These are phyloP conservation scores for Drosophila obscura DNA, from an alignment of 1,140 invertebrate genomes.

Conservation along the genomic window DNA sequence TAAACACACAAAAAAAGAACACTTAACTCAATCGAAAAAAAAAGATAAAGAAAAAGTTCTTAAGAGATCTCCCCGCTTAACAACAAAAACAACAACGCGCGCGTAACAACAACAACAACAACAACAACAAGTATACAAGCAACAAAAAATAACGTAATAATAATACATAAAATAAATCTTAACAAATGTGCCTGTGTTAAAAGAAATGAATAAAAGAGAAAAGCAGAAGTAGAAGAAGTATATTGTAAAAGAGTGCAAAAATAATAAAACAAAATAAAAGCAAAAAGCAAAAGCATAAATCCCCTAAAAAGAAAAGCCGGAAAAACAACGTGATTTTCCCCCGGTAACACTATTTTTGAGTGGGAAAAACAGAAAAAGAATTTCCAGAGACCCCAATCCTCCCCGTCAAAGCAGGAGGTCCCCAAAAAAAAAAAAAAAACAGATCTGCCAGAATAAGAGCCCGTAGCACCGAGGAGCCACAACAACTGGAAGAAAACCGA, in stretches of 20 bases:
- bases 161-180: conserved; percentile 68
- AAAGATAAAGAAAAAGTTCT: conserved; percentile 14
- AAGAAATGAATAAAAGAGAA: conserved; percentile 41
- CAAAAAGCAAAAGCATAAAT: conserved; percentile 35
- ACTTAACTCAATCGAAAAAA: neutral
- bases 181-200: conserved; percentile 83
- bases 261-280: conserved; percentile 57
- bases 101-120: conserved; percentile 43
- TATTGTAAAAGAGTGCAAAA: conserved; percentile 34
- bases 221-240: conserved; percentile 16
- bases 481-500: neutral
- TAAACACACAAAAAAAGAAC: conserved; percentile 12
- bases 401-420: conserved; percentile 35
- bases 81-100: conserved; percentile 41
- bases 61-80: conserved; percentile 41
- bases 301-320: conserved; percentile 4
- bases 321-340: conserved; percentile 7
- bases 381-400: conserved; percentile 19
- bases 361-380: conserved; percentile 2
- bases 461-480: conserved; percentile 29
- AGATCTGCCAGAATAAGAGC: conserved; percentile 15
- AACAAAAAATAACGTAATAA: conserved; percentile 52
- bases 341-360: conserved; percentile 5
- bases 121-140: conserved; percentile 70
- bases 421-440: conserved; percentile 20